Conservation (phyloP, 2,113 vertebrate genomes). For the Hassar affinis region DNA sequence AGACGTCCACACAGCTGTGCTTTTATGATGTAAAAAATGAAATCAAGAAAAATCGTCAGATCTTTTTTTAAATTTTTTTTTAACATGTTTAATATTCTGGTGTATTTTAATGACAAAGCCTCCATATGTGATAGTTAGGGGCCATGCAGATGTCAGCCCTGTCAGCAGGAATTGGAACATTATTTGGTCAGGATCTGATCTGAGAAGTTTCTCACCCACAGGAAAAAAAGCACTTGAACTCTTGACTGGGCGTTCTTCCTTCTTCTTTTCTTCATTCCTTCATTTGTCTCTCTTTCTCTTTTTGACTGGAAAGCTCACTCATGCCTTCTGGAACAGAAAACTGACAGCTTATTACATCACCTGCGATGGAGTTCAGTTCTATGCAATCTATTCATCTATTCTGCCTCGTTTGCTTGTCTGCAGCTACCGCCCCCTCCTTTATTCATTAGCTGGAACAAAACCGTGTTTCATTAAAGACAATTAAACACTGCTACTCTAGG, state of each 20-base stretch:
- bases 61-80: not conserved
- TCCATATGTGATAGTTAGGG: not conserved
- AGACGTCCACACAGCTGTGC: not conserved
- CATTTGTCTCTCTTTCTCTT: conserved; percentile 32
- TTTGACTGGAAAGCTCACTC: conserved; percentile 44
- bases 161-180: conserved; percentile 49
- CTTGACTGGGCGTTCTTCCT: conserved; percentile 34
- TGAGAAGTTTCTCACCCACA: conserved; percentile 56
- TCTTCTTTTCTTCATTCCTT: conserved; percentile 27
- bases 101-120: not conserved
- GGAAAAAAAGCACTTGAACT: conserved; percentile 57
- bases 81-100: not conserved
- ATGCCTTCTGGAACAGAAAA: conserved; percentile 49
- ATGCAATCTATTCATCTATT: conserved; percentile 70
- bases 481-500: conserved; percentile 64
- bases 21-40: not conserved
- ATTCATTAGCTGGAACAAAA: conserved; percentile 71
- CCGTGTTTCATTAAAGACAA: conserved; percentile 65
- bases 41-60: not conserved
- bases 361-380: conserved; percentile 65
- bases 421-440: conserved; percentile 46
- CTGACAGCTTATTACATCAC: conserved; percentile 70
- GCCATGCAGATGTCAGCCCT: not conserved
- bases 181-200: conserved; percentile 50
- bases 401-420: conserved; percentile 48